Conservation (phyloP, 2,113 vertebrate genomes). For the Gymnogyps californianus region DNA sequence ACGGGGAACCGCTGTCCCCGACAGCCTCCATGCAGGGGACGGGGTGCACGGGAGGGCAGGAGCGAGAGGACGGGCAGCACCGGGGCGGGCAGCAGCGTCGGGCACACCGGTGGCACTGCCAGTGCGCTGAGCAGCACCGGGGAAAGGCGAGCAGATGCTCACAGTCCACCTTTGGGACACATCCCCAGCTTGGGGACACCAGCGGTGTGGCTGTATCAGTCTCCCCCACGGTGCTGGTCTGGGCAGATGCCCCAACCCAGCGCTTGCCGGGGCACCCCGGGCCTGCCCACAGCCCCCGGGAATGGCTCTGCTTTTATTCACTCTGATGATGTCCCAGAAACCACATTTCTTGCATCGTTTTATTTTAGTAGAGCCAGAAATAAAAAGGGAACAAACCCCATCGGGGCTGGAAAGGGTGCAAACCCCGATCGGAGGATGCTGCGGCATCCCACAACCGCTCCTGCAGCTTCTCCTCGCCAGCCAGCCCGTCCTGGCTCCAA, state of each 20-base stretch:
- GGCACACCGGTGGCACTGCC: background rate
- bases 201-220: background rate
- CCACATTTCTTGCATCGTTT: background rate
- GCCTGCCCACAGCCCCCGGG: background rate
- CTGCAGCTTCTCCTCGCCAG: background rate
- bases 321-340: background rate
- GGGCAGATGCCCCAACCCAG: background rate
- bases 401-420: rapidly evolving
- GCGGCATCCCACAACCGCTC: background rate
- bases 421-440: background rate
- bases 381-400: background rate
- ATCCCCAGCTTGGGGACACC: background rate
- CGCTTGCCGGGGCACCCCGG: rapidly evolving
- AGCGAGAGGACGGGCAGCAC: background rate
- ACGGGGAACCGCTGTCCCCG: background rate
- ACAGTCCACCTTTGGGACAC: background rate
- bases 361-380: background rate
- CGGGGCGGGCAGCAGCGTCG: background rate
- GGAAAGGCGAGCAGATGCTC: background rate
- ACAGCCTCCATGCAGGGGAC: rapidly evolving
- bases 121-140: rapidly evolving
- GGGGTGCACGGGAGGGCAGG: background rate
- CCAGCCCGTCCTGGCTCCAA: background rate
- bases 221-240: rapidly evolving
- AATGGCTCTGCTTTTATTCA: background rate